Base-by-base conservation (phyloP, 2,113 vertebrate species). In the Scolopax mira region DNA sequence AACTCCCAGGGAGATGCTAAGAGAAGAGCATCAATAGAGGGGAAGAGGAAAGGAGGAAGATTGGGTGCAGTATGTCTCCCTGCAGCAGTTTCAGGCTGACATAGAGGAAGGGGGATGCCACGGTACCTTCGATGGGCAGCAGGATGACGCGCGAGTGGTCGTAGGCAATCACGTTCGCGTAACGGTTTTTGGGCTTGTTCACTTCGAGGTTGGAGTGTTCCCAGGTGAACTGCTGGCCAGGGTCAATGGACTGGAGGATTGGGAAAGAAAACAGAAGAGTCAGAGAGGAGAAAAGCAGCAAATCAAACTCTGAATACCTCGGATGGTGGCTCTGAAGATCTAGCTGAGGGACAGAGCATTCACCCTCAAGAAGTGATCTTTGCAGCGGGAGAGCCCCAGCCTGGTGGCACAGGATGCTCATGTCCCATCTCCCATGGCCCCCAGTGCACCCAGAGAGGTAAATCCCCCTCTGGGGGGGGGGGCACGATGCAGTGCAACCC, bases 141-240 rank as follows among this genome's bases (percentile, higher is more conserved):
- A 99, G 98, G 96, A 99, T 99, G 97, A 99, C 99, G 0, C 99
- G 99, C 2, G 99, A 99, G 92, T 99, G 99, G 98, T 99, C 99
- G 11, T 99, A 99, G 94, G 99, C 99, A 7, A 99, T 99, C 95
- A 99, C 99, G 48, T 99, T 99, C 24, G 99, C 99, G 1, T 99
- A 99, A 57, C 99, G 99, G 98, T 99, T 99, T 94, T 99, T 99
- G 74, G 99, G 99, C 89, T 99, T 99, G 98, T 99, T 99, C 94
- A 99, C 99, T 81, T 99, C 99, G 71, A 99, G 98, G 98, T 99
- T 99, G 90, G 99, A 99, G 84, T 99, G 99, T 42, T 99, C 99
- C 99, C 99, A 99, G 12, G 99, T 99, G 98, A 99, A 99, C 98
- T 99, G 99, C 98, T 99, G 99, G 62, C 99, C 99, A 0, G 99